Conservation (phyloP, 2,888 invertebrate species). For the Seira musarum region DNA sequence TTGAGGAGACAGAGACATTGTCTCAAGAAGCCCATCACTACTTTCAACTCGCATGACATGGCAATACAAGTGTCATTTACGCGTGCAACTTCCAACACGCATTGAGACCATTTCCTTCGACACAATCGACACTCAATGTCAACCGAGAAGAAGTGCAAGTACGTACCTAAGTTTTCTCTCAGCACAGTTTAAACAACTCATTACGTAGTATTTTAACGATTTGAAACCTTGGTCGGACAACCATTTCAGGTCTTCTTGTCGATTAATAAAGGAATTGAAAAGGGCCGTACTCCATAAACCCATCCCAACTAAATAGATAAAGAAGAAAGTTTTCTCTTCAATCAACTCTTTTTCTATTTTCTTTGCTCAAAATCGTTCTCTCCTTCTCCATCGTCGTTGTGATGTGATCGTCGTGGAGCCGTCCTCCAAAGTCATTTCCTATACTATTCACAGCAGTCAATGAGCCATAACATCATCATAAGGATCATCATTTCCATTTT, state of each 20-base stretch:
- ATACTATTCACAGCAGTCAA: slow-evolving; percentile 44
- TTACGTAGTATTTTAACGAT: background rate
- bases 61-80: background rate
- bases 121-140: background rate
- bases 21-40: background rate
- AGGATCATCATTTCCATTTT: slow-evolving; percentile 48
- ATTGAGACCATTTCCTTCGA: background rate
- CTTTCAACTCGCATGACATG: too few relatives aligned
- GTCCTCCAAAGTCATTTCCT: slow-evolving; percentile 38
- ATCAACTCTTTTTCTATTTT: slow-evolving; percentile 35
- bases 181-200: background rate
- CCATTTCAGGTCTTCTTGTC: too few relatives aligned
- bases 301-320: background rate
- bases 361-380: slow-evolving; percentile 17
- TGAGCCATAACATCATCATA: slow-evolving; percentile 49
- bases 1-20: background rate
- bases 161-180: too few relatives aligned
- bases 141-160: too few relatives aligned
- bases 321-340: slow-evolving; percentile 33
- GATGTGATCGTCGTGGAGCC: too few relatives aligned
- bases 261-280: background rate
- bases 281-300: background rate
- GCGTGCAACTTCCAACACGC: background rate
- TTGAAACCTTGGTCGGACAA: background rate
- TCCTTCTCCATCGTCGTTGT: background rate